Base-by-base conservation (phyloP, 1,140 invertebrate species). In the Sminthurides bifidus region DNA sequence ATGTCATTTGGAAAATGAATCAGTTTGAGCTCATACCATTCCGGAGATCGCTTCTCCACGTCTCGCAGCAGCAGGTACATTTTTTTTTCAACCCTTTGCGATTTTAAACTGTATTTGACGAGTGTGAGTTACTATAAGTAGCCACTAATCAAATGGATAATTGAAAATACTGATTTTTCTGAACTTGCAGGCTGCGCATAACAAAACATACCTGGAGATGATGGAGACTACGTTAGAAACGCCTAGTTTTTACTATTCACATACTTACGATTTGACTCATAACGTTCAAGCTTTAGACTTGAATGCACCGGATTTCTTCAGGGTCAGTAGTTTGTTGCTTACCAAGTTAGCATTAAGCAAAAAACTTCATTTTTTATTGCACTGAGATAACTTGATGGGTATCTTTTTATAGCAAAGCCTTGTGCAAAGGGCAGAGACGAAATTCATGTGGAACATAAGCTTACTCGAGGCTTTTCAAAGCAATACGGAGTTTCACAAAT, bases 361-460 rank as follows among this genome's bases (percentile, higher is more conserved):
- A 17, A 12, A 12, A 17, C 17, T 37, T 37, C 12, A 5, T 48
- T 48, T 48, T 26, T 30, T 19, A 10, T 14, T 44, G 14, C 41
- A 14, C 17, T n/a, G 10, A 37, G 12, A 37, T 17, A 37, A 37
- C 17, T 37, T 49, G 29, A 37, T 56, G 23, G 4, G 14, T 57
- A 14, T 49, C 49, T 45, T 38, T 3, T 38, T 33, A 31, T 30
- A 64, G 59, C 52, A 64, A 58, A 53, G 79, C 46, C 70, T 89
- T 30, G 75, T 82, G 56, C 79, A 82, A 58, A 76, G 85, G 41
- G 90, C 92, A 10, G 91, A 96, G 71, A 71, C 76, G 21, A 75
- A 89, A 44, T 97, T 97, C 73, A 76, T 95, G 5, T 98, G 94
- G 94, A 98, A 98, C 70, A 76, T 79, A 2, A 76, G 84, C 72